Base-by-base conservation (phyloP, 2,888 invertebrate species). In the Orthonychiurus folsomi region DNA sequence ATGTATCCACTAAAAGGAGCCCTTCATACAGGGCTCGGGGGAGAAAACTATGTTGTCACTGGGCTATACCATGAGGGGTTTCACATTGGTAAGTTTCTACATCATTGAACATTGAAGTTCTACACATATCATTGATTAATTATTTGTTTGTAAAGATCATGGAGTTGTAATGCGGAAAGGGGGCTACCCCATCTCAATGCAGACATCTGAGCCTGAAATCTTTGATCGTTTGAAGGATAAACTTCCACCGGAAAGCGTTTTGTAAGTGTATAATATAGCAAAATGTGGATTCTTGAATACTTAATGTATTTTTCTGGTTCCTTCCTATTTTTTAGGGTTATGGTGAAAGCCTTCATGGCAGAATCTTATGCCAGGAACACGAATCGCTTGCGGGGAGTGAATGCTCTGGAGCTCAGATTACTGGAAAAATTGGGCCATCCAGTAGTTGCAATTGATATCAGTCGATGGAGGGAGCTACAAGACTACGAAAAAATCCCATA, bases 401-500 rank as follows among this genome's bases (percentile, higher is more conserved):
- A 80, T 74, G 75, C 79, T 0, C 77, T 85, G 9, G 73, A 80
- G 3, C 74, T 84, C 1, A 82, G 81, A 72, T 79, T 81, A 2
- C 73, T 86, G 54, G 84, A 85, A 76, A 76, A 78, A 27, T 77
- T 79, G 63, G 83, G 83, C n/a, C 79, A 80, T 72, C 78, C 78
- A 0, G 79, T 83, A 0, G 79, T 86, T 1, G 78, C 82, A 0
- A 74, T 87, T 56, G 81, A 82, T 73, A 70, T 78, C 18, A 74
- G 73, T 50, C 77, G 78, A 62, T 87, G 85, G 85, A 71, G 77
- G 3, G 74, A 74, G 1, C 75, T 85, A 3, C 78, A 81, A 0
- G 78, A 80, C 52, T 79, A 81, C 71, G 85, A 86, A 75, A 82
- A 81, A 59, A 81, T 84, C 65, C 83, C 84, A 0, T 86, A 82